Percentiles rank a stretch among this genome's conserved stretches.
Conservation (phyloP, 2,113 vertebrate genomes). For the Sylvia atricapilla region DNA sequence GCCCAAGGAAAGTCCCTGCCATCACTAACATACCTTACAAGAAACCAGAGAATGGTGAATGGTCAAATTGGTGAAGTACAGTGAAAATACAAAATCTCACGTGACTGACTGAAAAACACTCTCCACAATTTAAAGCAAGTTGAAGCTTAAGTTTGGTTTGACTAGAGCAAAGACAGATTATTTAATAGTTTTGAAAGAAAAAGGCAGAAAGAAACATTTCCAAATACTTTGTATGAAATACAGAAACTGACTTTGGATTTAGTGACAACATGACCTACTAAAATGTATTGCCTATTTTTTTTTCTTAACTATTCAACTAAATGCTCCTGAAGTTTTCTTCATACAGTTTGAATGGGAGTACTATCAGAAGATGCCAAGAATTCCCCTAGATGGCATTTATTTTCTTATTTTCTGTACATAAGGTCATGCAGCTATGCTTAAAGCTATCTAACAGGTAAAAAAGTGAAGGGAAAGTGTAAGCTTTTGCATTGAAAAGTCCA, state of each 20-base stretch:
- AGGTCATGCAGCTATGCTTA: background rate
- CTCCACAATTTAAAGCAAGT: background rate
- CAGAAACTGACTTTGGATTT: background rate
- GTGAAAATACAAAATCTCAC: background rate
- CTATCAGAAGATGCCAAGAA: background rate
- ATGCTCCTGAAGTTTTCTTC: background rate
- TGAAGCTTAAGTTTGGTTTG: background rate
- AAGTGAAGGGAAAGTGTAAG: background rate
- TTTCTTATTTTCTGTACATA: background rate
- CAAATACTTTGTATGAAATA: background rate
- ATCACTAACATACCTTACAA: background rate
- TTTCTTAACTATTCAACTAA: background rate
- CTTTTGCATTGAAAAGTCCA: background rate
- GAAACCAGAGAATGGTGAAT: background rate
- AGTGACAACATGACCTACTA: background rate
- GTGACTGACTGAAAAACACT: fast-evolving
- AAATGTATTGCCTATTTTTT: background rate
- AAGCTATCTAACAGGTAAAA: background rate
- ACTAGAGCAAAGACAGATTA: background rate
- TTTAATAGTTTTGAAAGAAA: background rate
- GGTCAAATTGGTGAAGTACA: background rate
- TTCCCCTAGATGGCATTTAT: background rate
- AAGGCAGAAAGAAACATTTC: background rate
- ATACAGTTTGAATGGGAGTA: background rate
- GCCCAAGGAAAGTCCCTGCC: background rate